Percentiles rank a stretch among this genome's conserved stretches.
Conservation (phyloP, 2,797 vertebrate species). For the Thunnus albacares region DNA sequence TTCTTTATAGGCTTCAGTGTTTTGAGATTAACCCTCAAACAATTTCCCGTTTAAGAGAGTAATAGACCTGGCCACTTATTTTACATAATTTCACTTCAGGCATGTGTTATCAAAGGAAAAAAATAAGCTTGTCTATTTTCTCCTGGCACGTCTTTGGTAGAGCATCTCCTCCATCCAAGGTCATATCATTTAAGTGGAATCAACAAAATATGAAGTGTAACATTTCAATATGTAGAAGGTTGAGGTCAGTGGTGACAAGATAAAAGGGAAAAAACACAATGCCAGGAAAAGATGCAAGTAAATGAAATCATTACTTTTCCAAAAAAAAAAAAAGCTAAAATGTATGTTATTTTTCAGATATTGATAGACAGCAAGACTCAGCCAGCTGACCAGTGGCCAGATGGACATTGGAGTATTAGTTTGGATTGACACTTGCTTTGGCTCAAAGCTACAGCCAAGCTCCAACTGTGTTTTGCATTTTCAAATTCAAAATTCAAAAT, state of each 20-base stretch:
- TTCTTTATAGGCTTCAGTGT: neutral
- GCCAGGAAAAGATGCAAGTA: slow-evolving; percentile 1
- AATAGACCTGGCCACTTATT: slow-evolving; percentile 23
- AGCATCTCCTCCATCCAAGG: slow-evolving; percentile 36
- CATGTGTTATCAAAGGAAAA: slow-evolving; percentile 32
- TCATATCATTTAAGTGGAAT: slow-evolving; percentile 36
- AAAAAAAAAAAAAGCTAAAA: neutral
- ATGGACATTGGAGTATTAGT: slow-evolving; percentile 43
- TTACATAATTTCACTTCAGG: slow-evolving; percentile 19
- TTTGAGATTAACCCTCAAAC: neutral
- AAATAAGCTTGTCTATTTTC: slow-evolving; percentile 47
- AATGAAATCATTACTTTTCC: slow-evolving; percentile 5
- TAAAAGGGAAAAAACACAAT: neutral
- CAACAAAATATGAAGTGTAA: slow-evolving; percentile 26
- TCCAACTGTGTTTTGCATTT: neutral
- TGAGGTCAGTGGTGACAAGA: slow-evolving; percentile 1
- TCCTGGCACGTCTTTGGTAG: slow-evolving; percentile 37
- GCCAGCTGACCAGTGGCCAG: slow-evolving; percentile 46
- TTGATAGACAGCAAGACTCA: neutral
- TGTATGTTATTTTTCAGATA: slow-evolving; percentile 9
- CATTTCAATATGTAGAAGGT: slow-evolving; percentile 14
- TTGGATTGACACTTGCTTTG: slow-evolving; percentile 44
- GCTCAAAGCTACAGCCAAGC: slow-evolving; percentile 28
- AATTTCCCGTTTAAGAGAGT: neutral
- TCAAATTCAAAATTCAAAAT: neutral